Conservation (phyloP, 2,113 vertebrate species). For the Emydura subglobosa region DNA sequence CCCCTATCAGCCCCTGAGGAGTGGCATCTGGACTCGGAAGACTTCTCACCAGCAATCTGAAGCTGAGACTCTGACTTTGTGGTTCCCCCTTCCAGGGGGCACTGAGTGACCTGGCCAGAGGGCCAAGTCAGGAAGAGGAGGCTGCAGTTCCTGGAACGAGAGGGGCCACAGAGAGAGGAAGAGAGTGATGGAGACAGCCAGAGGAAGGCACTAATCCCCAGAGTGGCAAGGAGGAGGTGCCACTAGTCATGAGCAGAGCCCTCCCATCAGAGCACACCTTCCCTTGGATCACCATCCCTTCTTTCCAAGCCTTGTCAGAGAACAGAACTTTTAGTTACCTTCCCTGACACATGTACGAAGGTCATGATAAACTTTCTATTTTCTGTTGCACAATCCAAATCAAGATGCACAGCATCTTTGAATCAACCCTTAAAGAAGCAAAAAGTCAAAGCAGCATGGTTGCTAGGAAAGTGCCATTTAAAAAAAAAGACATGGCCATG, state of each 20-base stretch:
- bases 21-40: background rate
- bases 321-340: slow-evolving; percentile 22
- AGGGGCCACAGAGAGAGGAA: background rate
- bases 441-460: background rate
- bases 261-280: background rate
- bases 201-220: background rate
- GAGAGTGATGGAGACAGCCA: background rate
- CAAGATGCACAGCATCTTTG: background rate
- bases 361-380: background rate
- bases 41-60: too few relatives aligned
- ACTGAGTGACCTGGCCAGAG: background rate
- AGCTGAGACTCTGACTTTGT: background rate
- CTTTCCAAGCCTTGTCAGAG: background rate
- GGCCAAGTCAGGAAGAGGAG: background rate
- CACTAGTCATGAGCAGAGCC: background rate
- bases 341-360: background rate
- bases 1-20: background rate
- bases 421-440: background rate
- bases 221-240: background rate
- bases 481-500: background rate
- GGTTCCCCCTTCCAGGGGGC: too few relatives aligned
- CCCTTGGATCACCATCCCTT: background rate
- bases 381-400: background rate
- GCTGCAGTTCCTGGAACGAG: background rate
- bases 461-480: background rate